Evolutionary conservation across 2,888 invertebrate genomes (phyloP), one percentile per base, ranked within the genome.

Genomic region (Drosophila leonis): DNA sequence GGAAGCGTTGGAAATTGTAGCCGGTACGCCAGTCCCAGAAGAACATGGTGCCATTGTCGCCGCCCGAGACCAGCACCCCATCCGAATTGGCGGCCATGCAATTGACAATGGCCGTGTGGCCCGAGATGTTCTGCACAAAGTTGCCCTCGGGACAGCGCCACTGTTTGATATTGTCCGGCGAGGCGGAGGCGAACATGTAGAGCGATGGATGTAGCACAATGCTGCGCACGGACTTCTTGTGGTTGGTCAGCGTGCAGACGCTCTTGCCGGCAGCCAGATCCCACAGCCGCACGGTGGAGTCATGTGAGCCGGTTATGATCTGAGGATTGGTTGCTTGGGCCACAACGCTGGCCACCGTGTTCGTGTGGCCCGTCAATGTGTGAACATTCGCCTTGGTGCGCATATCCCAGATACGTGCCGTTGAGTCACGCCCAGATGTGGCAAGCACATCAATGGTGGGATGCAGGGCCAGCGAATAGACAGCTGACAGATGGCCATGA

Each of bases 21-120:
- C 99, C 99, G 0, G 99, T 99, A 88, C 98, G 95, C 99, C 99
- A 99, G 92, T 99, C 99, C 99, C 99, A 99, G 90, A 98, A 97
- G 93, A 97, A 96, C 94, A 99, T 95, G 0, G 98, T 98, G 1
- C 99, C 99, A 92, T 99, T 99, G 92, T 99, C 99, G 27, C 98
- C 99, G 5, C 99, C 99, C 7, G 99, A 99, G 3, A 99, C 98
- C 5, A 99, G 94, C 13, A 99, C 99, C 0, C 98, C 98, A 89
- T 98, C 99, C 0, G 96, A 95, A 94, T 99, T 99, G 8, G 98
- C 96, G 0, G 98, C 98, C 93, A 99, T 94, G 87, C 98, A 98
- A 94, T 99, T 99, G 33, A 99, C 96, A 78, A 99, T 99, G 0
- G 99, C 97, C 92, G 98, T 99, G 92, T 99, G 99, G 0, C 99